Conservation (phyloP, 2,113 vertebrate genomes). For the Callopanchax toddi region DNA sequence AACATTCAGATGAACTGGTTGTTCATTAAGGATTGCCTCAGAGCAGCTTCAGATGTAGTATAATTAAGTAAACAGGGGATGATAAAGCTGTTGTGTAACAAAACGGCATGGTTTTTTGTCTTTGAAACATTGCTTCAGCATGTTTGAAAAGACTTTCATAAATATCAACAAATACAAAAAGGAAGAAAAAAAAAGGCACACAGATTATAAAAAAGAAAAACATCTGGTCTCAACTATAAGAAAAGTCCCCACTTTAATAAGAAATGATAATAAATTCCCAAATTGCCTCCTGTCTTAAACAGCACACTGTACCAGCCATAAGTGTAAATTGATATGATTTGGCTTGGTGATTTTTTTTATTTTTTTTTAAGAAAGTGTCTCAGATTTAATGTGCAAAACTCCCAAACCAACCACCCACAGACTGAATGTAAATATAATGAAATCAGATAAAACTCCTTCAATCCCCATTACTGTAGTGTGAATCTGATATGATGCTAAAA, state of each 20-base stretch:
- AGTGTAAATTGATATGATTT: no score
- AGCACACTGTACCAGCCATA: constrained; percentile 29
- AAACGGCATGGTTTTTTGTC: constrained; percentile 5
- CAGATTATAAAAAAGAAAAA: constrained; percentile 39
- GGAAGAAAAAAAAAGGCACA: constrained; percentile 70
- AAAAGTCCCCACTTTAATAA: constrained; percentile 32
- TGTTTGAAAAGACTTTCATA: constrained; percentile 54
- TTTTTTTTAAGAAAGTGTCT: no score
- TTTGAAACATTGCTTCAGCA: constrained; percentile 30
- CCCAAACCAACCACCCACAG: constrained; percentile 1
- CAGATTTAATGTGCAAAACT: constrained; percentile 26
- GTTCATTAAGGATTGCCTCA: constrained; percentile 14
- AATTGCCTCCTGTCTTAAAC: constrained; percentile 31
- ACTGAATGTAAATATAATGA: no score
- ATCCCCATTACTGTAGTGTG: neutral
- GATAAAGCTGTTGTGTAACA: no score
- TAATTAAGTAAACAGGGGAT: neutral
- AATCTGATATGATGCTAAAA: neutral
- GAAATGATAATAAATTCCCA: constrained; percentile 28
- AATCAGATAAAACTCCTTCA: no score
- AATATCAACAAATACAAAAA: constrained; percentile 52
- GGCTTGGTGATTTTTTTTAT: no score
- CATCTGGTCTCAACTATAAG: constrained; percentile 38
- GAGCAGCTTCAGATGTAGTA: neutral
- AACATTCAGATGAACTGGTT: constrained; percentile 10